Base-by-base conservation (phyloP, 2,113 vertebrate species). In the Sula dactylatra region DNA sequence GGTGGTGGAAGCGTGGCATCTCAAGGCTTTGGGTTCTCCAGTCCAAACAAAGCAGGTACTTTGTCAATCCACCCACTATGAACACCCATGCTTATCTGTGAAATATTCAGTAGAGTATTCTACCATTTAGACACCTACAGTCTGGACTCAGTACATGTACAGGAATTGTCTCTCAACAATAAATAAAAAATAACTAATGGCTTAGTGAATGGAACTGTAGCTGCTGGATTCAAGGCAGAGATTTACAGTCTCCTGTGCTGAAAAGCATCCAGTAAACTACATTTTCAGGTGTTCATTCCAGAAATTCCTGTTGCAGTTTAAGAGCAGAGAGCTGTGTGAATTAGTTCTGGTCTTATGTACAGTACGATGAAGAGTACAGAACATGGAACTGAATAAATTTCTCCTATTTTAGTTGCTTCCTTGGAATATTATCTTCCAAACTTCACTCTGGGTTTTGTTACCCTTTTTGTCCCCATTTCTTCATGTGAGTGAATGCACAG, bases 1-100 rank as follows among this genome's bases (percentile, higher is more conserved):
- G 98, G 99, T 40, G 98, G 96, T 17, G 99, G 99, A 14, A 99
- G 98, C 5, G 99, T 99, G 26, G 99, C 99, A 0, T 96, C 99
- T 12, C 99, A 99, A 94, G 99, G 99, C 73, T 99, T 99, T 9
- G 99, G 99, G 7, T 99, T 99, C 93, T 95, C 98, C 71, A 97
- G 97, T 52, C 98, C 99, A 3, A 94, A 97, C 85, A 99, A 99
- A 98, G 84, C 98, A 98, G 98, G 99, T 99, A 98, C 59, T 82
- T n/a, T 36, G 27, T 86, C 49, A 32, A n/a, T 44, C 47, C 73
- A 11, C 58, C 50, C 64, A 1, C 55, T 44, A 2, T 44, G 29
- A 80, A 44, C 44, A 2, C 29, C n/a, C 59, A 22, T 1, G 1
- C 32, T 79, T 52, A 34, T 2, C 27, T 72, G 61, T 42, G 49